Conservation (phyloP, 1,140 invertebrate species). For the Hycleus phaleratus region DNA sequence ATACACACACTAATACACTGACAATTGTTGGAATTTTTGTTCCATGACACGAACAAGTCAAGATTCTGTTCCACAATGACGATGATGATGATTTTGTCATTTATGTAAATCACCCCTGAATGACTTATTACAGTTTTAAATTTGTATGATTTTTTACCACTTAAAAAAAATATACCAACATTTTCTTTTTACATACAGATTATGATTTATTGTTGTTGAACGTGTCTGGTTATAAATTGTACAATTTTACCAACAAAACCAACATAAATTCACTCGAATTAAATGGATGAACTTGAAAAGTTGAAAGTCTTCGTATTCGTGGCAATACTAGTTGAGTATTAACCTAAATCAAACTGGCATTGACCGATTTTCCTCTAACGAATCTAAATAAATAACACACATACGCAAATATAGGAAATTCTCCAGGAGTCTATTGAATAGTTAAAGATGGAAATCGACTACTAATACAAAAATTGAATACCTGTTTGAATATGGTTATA, state of each 20-base stretch:
- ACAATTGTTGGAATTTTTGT: slow-evolving; percentile 14
- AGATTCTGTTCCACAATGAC: slow-evolving; percentile 12
- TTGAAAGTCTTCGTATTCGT: too few relatives aligned
- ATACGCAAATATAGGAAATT: too few relatives aligned
- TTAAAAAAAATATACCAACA: slow-evolving; percentile 1
- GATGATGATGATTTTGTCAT: not conserved
- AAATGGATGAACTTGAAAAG: not conserved
- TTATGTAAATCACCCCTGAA: slow-evolving; percentile 12
- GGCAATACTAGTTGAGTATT: too few relatives aligned
- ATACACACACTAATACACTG: not conserved
- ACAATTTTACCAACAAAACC: not conserved
- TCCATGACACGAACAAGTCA: slow-evolving; percentile 11
- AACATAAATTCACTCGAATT: slow-evolving; percentile 4
- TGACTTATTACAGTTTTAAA: slow-evolving; percentile 15
- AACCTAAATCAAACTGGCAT: too few relatives aligned
- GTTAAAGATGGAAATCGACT: too few relatives aligned
- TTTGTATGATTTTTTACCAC: slow-evolving; percentile 7
- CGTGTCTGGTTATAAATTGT: slow-evolving; percentile 1
- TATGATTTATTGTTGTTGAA: slow-evolving; percentile 14
- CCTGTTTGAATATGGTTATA: too few relatives aligned
- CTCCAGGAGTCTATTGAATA: too few relatives aligned
- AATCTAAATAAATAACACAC: too few relatives aligned
- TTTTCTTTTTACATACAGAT: slow-evolving; percentile 10
- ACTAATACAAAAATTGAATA: too few relatives aligned
- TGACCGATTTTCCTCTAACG: too few relatives aligned